These are phyloP conservation scores for Canis aureus DNA, from an alignment of 2,113 vertebrate species.

Conservation along the genomic window DNA sequence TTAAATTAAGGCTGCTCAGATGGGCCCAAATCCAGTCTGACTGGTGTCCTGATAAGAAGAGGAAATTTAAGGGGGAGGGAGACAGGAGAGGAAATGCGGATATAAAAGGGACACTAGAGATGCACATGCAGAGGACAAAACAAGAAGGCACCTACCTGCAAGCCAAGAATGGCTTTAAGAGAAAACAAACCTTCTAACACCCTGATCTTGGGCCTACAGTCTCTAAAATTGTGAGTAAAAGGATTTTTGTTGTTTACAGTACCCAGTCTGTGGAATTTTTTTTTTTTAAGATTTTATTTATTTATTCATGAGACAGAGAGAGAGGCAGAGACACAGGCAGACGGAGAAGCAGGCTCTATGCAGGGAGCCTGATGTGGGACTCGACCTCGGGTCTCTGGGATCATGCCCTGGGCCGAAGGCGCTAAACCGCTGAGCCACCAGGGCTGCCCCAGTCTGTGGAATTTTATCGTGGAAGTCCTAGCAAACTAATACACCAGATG, in stretches of 20 bases:
- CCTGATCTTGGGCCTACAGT: neutral
- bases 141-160: accelerated
- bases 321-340: too few relatives aligned
- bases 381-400: too few relatives aligned
- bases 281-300: neutral
- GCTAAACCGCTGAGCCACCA: too few relatives aligned
- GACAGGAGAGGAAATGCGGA: neutral
- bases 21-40: neutral
- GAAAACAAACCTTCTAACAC: neutral
- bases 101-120: neutral
- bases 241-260: neutral
- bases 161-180: neutral
- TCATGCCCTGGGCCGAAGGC: too few relatives aligned
- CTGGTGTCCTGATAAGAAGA: accelerated
- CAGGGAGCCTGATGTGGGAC: too few relatives aligned
- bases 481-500: neutral
- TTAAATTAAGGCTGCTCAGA: neutral
- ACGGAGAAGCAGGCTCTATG: too few relatives aligned
- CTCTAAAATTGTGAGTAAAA: neutral
- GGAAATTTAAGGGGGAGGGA: neutral
- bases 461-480: neutral
- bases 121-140: neutral
- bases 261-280: neutral
- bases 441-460: too few relatives aligned
- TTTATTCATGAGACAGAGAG: too few relatives aligned